A percentile compares a stretch with the other conserved stretches of the same genome.
phyloP scores from a whole-genome alignment of 2,113 vertebrate species.

The Anthoscopus minutus region DNA sequence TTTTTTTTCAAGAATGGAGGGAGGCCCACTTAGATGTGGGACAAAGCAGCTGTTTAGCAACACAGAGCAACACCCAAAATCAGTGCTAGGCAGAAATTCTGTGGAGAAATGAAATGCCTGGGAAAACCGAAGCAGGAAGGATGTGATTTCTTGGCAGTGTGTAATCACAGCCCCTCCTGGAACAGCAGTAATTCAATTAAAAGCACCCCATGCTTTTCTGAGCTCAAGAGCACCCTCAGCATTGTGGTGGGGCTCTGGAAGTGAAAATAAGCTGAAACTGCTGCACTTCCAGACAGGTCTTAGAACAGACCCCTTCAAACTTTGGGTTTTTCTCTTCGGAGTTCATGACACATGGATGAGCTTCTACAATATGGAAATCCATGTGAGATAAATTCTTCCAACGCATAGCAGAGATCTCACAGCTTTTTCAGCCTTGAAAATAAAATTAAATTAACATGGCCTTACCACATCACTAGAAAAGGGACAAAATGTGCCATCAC shows the following conservation, averaged over 20 bases:
- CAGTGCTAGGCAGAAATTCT: neutral
- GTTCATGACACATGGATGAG: neutral
- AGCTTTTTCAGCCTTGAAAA: neutral
- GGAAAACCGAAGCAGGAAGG: neutral
- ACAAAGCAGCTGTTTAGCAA: neutral
- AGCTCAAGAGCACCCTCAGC: neutral
- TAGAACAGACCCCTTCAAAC: neutral
- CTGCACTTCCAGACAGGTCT: neutral
- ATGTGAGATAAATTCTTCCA: neutral
- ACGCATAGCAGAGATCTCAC: neutral
- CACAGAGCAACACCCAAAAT: neutral
- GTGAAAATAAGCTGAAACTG: neutral
- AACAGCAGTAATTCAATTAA: neutral
- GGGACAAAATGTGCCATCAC: neutral
- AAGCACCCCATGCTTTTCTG: neutral
- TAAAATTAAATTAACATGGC: neutral
- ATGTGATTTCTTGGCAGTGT: neutral
- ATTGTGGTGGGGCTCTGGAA: fast-evolving
- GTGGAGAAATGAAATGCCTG: neutral
- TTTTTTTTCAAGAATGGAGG: neutral
- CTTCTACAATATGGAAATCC: neutral
- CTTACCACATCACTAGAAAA: neutral
- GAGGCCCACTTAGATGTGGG: neutral
- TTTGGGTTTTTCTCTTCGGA: neutral
- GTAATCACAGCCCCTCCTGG: neutral